These are phyloP conservation scores for Squalus acanthias DNA, from an alignment of 2,797 vertebrate species.

Conservation along the genomic window DNA sequence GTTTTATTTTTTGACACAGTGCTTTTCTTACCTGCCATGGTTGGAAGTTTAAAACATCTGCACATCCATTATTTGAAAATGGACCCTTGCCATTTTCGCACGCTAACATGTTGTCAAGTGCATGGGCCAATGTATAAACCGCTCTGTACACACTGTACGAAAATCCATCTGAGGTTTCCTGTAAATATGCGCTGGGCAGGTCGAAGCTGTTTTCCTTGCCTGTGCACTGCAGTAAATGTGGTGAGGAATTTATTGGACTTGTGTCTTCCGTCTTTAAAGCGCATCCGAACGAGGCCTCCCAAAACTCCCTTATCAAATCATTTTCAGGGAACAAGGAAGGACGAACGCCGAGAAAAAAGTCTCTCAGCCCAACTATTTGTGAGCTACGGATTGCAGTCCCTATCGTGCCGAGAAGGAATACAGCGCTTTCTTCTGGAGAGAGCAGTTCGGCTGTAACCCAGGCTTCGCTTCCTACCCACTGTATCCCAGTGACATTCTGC, in stretches of 20 bases:
- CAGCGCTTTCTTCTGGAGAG: slow-evolving; percentile 49
- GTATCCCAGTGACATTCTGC: slow-evolving; percentile 60
- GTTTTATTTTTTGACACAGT: too few species aligned
- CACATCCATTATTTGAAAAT: not conserved
- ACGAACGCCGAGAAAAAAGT: not conserved
- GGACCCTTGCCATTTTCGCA: not conserved
- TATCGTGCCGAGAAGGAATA: slow-evolving; percentile 55
- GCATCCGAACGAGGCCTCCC: not conserved
- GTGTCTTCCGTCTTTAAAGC: not conserved
- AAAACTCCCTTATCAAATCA: not conserved
- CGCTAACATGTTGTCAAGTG: not conserved
- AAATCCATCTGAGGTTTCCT: not conserved
- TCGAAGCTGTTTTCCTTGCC: not conserved
- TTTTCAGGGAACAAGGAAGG: not conserved
- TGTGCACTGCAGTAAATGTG: not conserved
- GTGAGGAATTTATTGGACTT: not conserved
- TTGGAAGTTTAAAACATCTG: not conserved
- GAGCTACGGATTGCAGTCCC: slow-evolving; percentile 56
- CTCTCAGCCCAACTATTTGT: not conserved
- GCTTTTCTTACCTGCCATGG: not conserved
- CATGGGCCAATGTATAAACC: not conserved
- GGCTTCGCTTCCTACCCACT: slow-evolving; percentile 65
- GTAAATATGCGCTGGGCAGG: not conserved
- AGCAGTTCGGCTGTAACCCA: slow-evolving; percentile 67
- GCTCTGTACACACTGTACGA: not conserved